Evolutionary conservation across 2,888 invertebrate species (phyloP), one percentile per base, ranked within the genome.

Genomic region (Acanthosepion pharaonis): DNA sequence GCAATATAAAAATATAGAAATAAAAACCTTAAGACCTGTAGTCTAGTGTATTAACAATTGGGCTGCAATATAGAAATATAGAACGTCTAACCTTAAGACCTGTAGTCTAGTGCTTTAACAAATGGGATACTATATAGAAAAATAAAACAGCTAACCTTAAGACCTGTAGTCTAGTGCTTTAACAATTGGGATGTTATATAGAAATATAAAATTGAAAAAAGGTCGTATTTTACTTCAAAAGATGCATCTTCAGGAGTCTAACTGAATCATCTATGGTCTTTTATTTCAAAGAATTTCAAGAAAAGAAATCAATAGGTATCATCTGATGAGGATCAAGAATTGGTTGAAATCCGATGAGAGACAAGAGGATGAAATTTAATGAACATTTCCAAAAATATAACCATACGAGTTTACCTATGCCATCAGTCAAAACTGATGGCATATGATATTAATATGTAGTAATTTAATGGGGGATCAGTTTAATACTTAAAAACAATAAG

Each of bases 241-340:
- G 64, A 28, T 1, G 1, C 78, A 78, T n/a, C n/a, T 28, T n/a
- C n/a, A n/a, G n/a, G n/a, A 78, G 28, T 78, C 78, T 78, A 28
- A 78, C 28, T 28, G 78, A n/a, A 78, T 8, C 28, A n/a, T 78
- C 23, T 28, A 28, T 28, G 6, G n/a, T n/a, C n/a, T 78, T 78
- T n/a, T n/a, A n/a, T 78, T n/a, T 78, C n/a, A 33, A 78, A 33
- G n/a, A 78, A 33, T n/a, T 78, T 15, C n/a, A n/a, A 18, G n/a
- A 78, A n/a, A 78, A 78, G n/a, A 78, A 78, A 78, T 78, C 78
- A 78, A 78, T 78, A n/a, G n/a, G 18, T n/a, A 78, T 78, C n/a
- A 33, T 18, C 78, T n/a, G 78, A 78, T 28, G 78, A 78, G 8
- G 78, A 28, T n/a, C 6, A 78, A 78, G n/a, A 78, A n/a, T 78